phyloP scores from a whole-genome alignment of 2,888 invertebrate species.

The Oligia fasciuncula region DNA sequence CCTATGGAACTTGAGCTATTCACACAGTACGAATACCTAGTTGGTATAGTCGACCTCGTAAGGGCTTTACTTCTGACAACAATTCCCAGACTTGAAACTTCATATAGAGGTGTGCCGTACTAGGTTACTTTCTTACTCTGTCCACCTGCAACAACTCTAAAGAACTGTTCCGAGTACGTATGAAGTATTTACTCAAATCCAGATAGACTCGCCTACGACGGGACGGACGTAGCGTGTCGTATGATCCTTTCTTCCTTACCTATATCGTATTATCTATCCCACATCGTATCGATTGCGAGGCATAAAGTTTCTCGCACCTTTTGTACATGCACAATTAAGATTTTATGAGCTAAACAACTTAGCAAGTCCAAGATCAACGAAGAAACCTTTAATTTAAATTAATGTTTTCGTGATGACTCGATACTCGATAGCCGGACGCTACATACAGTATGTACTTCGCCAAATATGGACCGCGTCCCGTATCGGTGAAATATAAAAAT shows the following conservation, averaged over 20 bases:
- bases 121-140: not conserved
- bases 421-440: too few relatives aligned
- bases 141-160: not conserved
- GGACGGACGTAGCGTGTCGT: not conserved
- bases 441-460: too few relatives aligned
- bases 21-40: not conserved
- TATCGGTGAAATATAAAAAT: too few relatives aligned
- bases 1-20: constrained; percentile 4
- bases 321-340: not conserved
- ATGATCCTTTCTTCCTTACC: not conserved
- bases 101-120: not conserved
- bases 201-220: not conserved
- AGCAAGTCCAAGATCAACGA: not conserved
- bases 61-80: not conserved
- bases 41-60: not conserved
- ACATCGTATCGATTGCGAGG: not conserved
- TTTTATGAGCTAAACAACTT: not conserved
- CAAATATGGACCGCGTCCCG: too few relatives aligned
- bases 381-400: too few relatives aligned
- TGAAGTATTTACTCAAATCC: not conserved
- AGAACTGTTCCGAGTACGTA: not conserved
- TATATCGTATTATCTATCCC: not conserved
- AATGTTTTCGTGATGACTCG: too few relatives aligned
- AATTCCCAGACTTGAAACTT: not conserved
- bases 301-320: not conserved